Percentiles rank a stretch among this genome's conserved stretches.
phyloP scores from a whole-genome alignment of 1,140 invertebrate species.

The Macrocentrus cingulum region DNA sequence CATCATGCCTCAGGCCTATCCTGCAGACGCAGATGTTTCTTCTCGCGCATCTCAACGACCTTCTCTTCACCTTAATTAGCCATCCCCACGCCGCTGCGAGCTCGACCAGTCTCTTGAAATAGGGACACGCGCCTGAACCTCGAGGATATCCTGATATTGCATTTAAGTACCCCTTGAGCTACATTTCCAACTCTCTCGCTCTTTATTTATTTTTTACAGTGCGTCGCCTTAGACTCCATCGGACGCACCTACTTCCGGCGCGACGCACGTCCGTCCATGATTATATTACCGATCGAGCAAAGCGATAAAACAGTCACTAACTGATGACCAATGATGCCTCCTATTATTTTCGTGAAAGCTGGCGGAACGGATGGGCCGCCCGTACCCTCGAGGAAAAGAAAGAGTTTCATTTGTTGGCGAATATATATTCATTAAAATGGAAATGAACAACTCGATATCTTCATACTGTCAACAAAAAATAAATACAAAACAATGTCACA shows the following conservation, averaged over 20 bases:
- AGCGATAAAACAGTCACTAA: constrained; percentile 22
- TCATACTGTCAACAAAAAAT: not conserved
- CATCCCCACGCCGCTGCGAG: not conserved
- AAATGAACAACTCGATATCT: not conserved
- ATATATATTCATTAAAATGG: not conserved
- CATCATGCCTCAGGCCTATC: constrained; percentile 26
- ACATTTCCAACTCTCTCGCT: not conserved
- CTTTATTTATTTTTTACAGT: not conserved
- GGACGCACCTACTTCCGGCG: constrained; percentile 19
- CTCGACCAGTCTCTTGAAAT: constrained; percentile 22
- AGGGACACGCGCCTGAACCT: constrained; percentile 23
- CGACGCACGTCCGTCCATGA: constrained; percentile 5
- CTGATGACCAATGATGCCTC: constrained; percentile 11
- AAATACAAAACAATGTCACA: too few relatives aligned
- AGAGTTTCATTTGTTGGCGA: not conserved
- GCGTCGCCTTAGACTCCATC: constrained; percentile 25
- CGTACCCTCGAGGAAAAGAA: constrained; percentile 8
- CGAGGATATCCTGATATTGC: constrained; percentile 7
- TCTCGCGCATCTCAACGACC: constrained; percentile 19
- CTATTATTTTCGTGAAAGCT: constrained; percentile 37
- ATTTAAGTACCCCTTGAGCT: not conserved
- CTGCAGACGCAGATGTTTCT: constrained; percentile 19
- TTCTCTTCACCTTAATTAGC: constrained; percentile 26
- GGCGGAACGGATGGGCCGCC: constrained; percentile 27
- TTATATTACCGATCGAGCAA: constrained; percentile 21